phyloP scores from a whole-genome alignment of 1,140 invertebrate genomes.

The Augochlora pura region DNA sequence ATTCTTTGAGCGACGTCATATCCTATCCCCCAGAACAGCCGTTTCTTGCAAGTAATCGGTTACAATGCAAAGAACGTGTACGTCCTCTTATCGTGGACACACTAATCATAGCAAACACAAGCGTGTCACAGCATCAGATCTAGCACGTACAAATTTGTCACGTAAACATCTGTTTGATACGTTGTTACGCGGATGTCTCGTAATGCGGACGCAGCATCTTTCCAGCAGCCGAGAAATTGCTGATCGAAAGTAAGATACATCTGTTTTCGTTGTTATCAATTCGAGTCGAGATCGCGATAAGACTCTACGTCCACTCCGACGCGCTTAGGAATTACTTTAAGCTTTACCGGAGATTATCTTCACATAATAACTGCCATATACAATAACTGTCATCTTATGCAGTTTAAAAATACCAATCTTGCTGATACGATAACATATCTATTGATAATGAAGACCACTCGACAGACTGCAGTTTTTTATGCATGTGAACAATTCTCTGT shows the following conservation, averaged over 20 bases:
- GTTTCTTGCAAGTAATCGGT: not conserved
- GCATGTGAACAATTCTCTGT: too few species aligned
- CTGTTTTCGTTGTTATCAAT: not conserved
- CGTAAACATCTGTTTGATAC: constrained; percentile 10
- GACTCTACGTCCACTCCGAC: not conserved
- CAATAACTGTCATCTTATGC: too few species aligned
- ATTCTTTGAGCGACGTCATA: not conserved
- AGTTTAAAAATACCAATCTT: too few species aligned
- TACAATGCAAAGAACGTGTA: constrained; percentile 21
- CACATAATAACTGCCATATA: too few species aligned
- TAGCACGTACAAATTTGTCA: constrained; percentile 46
- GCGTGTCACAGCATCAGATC: constrained; percentile 19
- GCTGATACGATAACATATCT: too few species aligned
- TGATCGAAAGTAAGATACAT: not conserved
- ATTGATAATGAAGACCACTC: too few species aligned
- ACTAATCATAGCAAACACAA: constrained; percentile 46
- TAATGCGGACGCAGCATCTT: not conserved
- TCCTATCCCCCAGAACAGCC: not conserved
- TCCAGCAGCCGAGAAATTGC: not conserved
- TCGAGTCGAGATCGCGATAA: not conserved
- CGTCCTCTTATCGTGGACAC: constrained; percentile 47
- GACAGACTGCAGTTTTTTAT: too few species aligned
- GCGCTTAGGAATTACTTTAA: too few species aligned
- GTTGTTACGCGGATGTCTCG: not conserved
- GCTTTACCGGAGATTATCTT: not conserved